Conservation (phyloP, 1,140 invertebrate genomes). For the Platorchestia sp. region DNA sequence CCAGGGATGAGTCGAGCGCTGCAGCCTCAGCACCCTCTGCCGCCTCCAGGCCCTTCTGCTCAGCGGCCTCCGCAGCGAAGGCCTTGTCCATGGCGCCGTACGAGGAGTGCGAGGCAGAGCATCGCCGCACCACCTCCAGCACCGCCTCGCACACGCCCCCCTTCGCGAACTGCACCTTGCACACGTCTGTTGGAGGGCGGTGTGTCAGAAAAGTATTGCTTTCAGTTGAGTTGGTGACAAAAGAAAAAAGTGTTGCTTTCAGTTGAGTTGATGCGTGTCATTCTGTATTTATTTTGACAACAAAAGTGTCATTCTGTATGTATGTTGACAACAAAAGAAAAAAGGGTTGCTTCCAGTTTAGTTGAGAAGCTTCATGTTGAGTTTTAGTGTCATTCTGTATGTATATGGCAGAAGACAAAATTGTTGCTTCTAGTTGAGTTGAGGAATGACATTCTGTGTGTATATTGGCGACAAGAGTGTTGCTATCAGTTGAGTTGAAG, state of each 20-base stretch:
- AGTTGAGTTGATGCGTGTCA: no score
- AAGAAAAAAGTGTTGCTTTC: conserved; percentile 32
- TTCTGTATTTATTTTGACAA: no score
- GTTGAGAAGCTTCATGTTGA: no score
- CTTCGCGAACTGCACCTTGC: conserved; percentile 76
- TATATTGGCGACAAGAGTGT: no score
- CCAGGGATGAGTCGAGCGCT: conserved; percentile 13
- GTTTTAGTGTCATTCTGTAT: no score
- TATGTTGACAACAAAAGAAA: no score
- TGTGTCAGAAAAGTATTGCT: not conserved
- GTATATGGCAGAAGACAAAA: no score
- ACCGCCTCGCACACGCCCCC: conserved; percentile 82
- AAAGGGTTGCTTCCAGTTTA: no score
- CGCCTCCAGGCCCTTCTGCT: not conserved
- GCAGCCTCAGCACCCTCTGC: not conserved
- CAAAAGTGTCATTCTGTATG: no score
- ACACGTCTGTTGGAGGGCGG: not conserved
- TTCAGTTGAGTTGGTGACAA: not conserved
- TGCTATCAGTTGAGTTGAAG: no score
- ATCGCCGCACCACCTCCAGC: conserved; percentile 81
- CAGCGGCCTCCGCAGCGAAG: not conserved
- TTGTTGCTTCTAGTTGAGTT: no score
- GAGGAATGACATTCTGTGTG: no score
- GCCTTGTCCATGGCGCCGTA: conserved; percentile 64
- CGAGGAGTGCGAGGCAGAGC: conserved; percentile 71